Percentiles rank a stretch among this genome's conserved stretches.
Conservation (phyloP, 92 coral and sea anemone genomes). For the Epizoanthus stellaris region DNA sequence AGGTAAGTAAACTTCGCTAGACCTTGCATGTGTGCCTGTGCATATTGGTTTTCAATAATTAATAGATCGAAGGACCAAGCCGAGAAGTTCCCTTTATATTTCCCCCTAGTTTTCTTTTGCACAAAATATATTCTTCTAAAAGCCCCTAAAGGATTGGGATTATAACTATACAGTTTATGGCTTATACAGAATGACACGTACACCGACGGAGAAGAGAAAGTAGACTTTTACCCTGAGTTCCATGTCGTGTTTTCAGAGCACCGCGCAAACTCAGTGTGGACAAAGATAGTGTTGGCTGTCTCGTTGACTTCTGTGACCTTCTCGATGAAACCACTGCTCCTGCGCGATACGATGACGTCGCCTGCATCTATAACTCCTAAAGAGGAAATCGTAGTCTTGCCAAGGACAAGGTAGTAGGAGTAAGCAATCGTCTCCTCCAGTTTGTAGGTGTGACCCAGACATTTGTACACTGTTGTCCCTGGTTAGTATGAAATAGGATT, state of each 20-base stretch:
- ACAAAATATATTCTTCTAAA: too few species aligned
- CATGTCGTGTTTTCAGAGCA: constrained; percentile 63
- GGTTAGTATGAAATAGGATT: not conserved
- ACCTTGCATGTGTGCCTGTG: not conserved
- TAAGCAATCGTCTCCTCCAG: constrained; percentile 34
- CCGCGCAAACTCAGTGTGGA: constrained; percentile 63
- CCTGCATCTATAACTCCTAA: constrained; percentile 18
- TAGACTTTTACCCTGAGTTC: constrained; percentile 38
- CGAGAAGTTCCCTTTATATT: too few species aligned
- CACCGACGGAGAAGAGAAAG: not conserved
- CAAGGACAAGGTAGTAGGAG: constrained; percentile 61
- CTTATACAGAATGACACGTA: too few species aligned
- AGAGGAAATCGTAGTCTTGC: constrained; percentile 1
- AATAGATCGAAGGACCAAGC: too few species aligned
- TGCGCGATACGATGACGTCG: constrained; percentile 59
- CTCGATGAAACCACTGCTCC: constrained; percentile 69
- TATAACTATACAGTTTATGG: too few species aligned
- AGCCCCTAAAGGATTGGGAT: too few species aligned
- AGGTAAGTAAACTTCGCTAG: too few species aligned
- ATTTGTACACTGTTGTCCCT: constrained; percentile 56
- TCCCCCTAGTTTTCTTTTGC: too few species aligned
- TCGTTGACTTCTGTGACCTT: constrained; percentile 36
- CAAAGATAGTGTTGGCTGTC: constrained; percentile 45
- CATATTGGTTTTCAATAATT: not conserved
- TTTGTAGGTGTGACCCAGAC: constrained; percentile 63